Evolutionary conservation across 1,140 invertebrate genomes (phyloP).

Genomic region (Trigoniulus corallinus): DNA sequence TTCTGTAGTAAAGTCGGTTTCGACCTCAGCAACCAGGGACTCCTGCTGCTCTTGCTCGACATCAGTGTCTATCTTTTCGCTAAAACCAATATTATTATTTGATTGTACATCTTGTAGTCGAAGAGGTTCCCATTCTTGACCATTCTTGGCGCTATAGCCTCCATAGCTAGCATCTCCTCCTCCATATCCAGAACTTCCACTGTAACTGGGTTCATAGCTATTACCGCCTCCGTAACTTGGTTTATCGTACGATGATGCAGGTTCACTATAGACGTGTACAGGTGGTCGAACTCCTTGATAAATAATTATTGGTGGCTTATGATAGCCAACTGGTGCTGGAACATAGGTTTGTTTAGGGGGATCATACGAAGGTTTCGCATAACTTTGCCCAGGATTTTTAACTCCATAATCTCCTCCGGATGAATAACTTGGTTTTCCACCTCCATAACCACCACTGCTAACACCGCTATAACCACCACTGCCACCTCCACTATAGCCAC

Average conservation of each 20-base stretch:
- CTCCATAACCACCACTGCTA: not conserved
- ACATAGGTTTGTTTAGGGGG: not conserved
- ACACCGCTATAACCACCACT: not conserved
- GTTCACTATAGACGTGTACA: constrained; percentile 21
- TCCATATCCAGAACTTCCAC: not conserved
- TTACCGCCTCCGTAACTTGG: not conserved
- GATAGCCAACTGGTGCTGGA: constrained; percentile 9
- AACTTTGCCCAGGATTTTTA: too few species aligned
- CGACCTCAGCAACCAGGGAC: too few species aligned
- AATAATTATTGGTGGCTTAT: constrained; percentile 29
- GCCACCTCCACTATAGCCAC: not conserved
- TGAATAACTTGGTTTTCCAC: not conserved
- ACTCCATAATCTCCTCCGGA: too few species aligned
- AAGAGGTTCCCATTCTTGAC: not conserved
- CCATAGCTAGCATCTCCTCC: not conserved
- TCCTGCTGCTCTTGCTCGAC: too few species aligned
- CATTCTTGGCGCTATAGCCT: not conserved
- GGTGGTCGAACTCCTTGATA: constrained; percentile 28
- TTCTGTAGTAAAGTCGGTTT: too few species aligned
- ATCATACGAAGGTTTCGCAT: not conserved
- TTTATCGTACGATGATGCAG: not conserved
- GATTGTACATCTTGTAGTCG: too few species aligned
- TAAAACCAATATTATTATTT: too few species aligned
- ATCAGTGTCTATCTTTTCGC: too few species aligned
- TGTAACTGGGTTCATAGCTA: not conserved